Conservation (phyloP, 2,113 vertebrate genomes). For the Herpetotheres cachinnans region DNA sequence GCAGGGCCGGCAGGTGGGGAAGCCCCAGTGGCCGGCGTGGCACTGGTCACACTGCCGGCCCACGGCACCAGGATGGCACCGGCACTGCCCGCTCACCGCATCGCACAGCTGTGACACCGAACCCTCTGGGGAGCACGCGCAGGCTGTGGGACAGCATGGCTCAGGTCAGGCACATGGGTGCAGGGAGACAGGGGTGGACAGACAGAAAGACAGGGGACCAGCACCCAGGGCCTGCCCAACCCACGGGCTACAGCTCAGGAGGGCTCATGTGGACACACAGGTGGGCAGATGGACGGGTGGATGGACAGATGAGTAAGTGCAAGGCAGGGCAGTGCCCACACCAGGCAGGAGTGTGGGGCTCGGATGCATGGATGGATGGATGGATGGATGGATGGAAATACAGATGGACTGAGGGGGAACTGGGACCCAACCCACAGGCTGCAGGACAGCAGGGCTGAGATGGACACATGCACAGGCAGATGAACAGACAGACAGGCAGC, state of each 20-base stretch:
- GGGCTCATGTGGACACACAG: neutral
- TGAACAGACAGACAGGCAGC: neutral
- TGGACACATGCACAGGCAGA: fast-evolving
- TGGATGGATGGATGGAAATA: neutral
- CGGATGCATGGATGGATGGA: neutral
- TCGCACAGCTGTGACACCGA: conserved; percentile 78
- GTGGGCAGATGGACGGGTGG: fast-evolving
- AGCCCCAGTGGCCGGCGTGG: conserved; percentile 90
- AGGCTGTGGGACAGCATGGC: conserved; percentile 60
- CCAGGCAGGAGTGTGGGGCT: neutral
- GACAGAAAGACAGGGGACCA: neutral
- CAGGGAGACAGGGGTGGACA: neutral
- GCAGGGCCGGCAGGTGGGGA: conserved; percentile 86
- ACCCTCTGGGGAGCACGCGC: conserved; percentile 79
- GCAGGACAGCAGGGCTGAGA: neutral
- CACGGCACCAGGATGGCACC: conserved; percentile 62
- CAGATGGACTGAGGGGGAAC: neutral
- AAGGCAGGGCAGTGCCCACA: neutral
- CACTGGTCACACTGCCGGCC: conserved; percentile 83
- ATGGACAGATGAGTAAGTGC: neutral
- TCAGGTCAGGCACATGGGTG: neutral
- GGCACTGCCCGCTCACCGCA: conserved; percentile 78
- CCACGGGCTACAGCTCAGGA: neutral
- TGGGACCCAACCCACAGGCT: neutral
- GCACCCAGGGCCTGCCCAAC: neutral